A percentile compares a stretch with the other conserved stretches of the same genome.
These are phyloP conservation scores for Oenanthe melanoleuca DNA, from an alignment of 2,113 vertebrate species.

Conservation along the genomic window DNA sequence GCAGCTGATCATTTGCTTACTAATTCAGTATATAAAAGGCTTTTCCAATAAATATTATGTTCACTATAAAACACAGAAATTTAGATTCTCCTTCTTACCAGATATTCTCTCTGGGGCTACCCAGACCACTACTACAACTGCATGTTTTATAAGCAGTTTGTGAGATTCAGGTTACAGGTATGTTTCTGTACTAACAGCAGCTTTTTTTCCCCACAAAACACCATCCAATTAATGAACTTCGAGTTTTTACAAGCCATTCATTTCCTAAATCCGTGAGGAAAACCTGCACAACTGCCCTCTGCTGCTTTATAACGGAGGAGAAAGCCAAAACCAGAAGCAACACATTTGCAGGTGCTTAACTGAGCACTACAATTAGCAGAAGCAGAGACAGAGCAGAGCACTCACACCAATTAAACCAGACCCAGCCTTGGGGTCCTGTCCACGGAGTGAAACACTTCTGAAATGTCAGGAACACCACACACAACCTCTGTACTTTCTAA, in stretches of 20 bases:
- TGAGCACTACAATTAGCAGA: neutral
- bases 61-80: neutral
- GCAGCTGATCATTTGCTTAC: constrained; percentile 2
- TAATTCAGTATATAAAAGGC: neutral
- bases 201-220: neutral
- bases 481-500: neutral
- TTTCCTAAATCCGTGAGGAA: neutral
- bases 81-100: neutral
- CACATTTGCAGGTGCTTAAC: neutral
- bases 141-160: neutral
- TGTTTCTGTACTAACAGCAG: neutral
- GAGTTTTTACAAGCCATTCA: neutral
- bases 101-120: neutral
- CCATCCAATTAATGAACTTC: neutral
- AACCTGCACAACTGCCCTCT: constrained; percentile 7
- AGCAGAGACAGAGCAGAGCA: neutral
- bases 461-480: neutral
- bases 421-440: neutral
- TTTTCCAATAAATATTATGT: neutral
- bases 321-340: neutral
- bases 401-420: neutral
- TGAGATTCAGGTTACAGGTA: neutral
- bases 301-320: neutral
- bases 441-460: neutral
- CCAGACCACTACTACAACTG: neutral